These are phyloP conservation scores for Yponomeuta cagnagella DNA, from an alignment of 2,888 invertebrate species.

Conservation along the genomic window DNA sequence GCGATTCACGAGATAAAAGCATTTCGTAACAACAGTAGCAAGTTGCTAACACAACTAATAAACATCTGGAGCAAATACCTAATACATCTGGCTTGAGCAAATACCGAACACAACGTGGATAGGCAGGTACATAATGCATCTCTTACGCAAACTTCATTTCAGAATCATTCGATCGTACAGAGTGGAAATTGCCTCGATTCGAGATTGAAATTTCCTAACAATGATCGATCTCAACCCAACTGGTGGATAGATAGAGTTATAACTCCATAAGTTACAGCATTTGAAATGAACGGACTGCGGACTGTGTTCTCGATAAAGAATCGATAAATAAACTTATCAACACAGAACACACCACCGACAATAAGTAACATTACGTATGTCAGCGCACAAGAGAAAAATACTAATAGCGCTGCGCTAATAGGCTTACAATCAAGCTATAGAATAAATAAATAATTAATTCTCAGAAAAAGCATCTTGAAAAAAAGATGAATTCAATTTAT, in stretches of 20 bases:
- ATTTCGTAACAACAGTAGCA: neutral
- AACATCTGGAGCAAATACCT: neutral
- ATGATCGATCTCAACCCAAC: neutral
- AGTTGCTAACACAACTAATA: neutral
- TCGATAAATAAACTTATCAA: neutral
- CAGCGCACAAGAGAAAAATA: no score
- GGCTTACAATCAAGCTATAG: neutral
- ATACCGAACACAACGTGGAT: no score
- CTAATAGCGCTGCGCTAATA: neutral
- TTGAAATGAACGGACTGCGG: neutral
- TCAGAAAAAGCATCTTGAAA: neutral
- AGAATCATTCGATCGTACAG: neutral
- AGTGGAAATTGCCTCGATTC: neutral
- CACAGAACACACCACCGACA: neutral
- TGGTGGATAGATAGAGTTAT: neutral
- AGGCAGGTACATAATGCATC: neutral
- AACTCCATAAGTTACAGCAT: neutral
- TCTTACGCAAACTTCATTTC: neutral
- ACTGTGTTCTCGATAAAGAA: neutral
- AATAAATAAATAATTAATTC: neutral
- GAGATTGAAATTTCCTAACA: neutral
- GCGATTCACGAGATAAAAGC: conserved; percentile 2
- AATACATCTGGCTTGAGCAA: no score
- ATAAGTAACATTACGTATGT: no score
- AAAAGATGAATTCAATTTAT: neutral